phyloP scores from a whole-genome alignment of 2,113 vertebrate species.

The Asarcornis scutulata region DNA sequence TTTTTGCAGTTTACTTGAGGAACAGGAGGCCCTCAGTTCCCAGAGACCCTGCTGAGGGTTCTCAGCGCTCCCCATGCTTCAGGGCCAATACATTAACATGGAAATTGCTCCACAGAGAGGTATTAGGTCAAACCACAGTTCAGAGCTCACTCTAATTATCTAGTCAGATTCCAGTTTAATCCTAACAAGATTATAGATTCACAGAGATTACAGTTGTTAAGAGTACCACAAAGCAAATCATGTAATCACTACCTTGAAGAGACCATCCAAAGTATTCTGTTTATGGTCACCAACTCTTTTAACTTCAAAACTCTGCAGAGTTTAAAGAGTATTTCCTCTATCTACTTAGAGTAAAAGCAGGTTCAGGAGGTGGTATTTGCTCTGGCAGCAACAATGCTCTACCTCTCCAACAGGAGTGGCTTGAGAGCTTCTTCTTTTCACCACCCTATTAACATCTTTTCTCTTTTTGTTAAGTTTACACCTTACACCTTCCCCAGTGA shows the following conservation, averaged over 20 bases:
- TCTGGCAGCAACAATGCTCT: neutral
- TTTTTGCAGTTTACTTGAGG: neutral
- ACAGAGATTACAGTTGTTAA: constrained; percentile 30
- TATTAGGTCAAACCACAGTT: neutral
- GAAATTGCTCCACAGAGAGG: neutral
- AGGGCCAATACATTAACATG: neutral
- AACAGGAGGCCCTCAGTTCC: neutral
- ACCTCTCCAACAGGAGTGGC: neutral
- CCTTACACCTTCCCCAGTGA: neutral
- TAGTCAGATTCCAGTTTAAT: constrained; percentile 26
- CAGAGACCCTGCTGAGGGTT: neutral
- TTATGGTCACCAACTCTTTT: constrained; percentile 1
- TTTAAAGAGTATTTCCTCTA: neutral
- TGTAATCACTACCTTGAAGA: neutral
- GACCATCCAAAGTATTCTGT: neutral
- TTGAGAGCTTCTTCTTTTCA: neutral
- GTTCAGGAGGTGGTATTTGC: neutral
- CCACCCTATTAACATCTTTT: neutral
- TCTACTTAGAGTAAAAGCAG: neutral
- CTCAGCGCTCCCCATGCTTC: neutral
- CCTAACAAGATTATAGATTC: constrained; percentile 53
- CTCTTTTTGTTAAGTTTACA: neutral
- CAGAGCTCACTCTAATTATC: constrained; percentile 40
- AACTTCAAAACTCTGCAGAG: constrained; percentile 13
- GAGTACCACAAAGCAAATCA: constrained; percentile 47